Percentiles rank a stretch among this genome's conserved stretches.
Conservation (phyloP, 2,797 vertebrate genomes). For the Knipowitschia caucasica region DNA sequence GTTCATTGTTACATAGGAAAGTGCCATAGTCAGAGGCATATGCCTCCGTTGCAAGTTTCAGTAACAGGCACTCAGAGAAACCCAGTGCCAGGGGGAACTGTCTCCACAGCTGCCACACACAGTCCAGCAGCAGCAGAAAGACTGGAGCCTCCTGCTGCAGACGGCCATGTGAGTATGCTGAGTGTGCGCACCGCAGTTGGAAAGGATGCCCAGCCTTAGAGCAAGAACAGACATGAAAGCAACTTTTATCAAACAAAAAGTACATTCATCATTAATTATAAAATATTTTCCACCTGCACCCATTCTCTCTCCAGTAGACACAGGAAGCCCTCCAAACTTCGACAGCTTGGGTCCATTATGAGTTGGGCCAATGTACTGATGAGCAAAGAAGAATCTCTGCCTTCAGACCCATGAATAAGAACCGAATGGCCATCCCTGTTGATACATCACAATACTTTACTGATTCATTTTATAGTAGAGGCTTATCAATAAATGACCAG, state of each 20-base stretch:
- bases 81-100: slow-evolving; percentile 87
- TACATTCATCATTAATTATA: not conserved
- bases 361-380: slow-evolving; percentile 86
- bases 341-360: slow-evolving; percentile 82
- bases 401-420: slow-evolving; percentile 84
- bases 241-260: not conserved
- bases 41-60: slow-evolving; percentile 78
- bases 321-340: slow-evolving; percentile 82
- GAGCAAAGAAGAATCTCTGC: slow-evolving; percentile 81
- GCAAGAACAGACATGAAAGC: not conserved
- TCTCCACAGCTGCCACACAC: slow-evolving; percentile 83
- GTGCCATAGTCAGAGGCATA: slow-evolving; percentile 85
- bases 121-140: slow-evolving; percentile 90
- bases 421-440: slow-evolving; percentile 80
- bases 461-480: not conserved
- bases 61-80: slow-evolving; percentile 81
- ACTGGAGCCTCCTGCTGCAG: slow-evolving; percentile 81
- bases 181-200: slow-evolving; percentile 80
- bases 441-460: slow-evolving; percentile 7
- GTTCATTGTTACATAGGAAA: slow-evolving; percentile 86
- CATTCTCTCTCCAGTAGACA: slow-evolving; percentile 84
- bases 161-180: slow-evolving; percentile 76
- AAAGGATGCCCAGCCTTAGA: slow-evolving; percentile 85
- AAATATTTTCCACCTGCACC: slow-evolving; percentile 73
- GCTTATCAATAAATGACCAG: not conserved